Evolutionary conservation across 1,140 invertebrate species (phyloP).

Genomic region (Anadara kagoshimensis): DNA sequence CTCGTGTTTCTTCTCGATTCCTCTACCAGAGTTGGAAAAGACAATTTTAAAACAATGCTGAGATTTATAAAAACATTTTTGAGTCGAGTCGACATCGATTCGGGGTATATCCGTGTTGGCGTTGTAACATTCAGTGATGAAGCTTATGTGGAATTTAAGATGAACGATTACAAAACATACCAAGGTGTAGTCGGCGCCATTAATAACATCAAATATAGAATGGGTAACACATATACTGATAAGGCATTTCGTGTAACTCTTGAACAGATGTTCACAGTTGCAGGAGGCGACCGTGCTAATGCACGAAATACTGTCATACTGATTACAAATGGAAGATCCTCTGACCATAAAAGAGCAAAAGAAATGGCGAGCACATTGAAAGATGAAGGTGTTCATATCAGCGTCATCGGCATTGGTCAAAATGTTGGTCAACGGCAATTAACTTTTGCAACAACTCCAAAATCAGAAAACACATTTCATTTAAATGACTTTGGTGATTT

Average conservation of each 20-base stretch:
- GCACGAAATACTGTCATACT: slow-evolving; percentile 17
- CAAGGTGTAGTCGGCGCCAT: neutral
- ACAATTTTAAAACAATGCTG: no score
- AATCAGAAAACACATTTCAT: no score
- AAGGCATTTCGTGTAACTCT: no score
- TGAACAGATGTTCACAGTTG: neutral
- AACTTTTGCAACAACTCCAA: no score
- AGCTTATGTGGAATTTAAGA: neutral
- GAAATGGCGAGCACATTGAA: slow-evolving; percentile 6
- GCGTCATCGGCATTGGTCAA: no score
- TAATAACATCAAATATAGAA: neutral
- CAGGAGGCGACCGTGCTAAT: neutral
- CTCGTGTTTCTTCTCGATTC: no score
- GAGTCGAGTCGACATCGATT: no score
- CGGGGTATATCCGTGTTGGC: no score
- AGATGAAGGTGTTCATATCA: neutral
- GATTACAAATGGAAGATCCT: slow-evolving; percentile 8
- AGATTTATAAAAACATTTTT: no score
- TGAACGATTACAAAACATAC: neutral
- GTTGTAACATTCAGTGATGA: neutral
- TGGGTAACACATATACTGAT: slow-evolving; percentile 17
- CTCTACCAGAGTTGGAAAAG: no score
- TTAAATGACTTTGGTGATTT: no score
- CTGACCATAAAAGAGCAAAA: slow-evolving; percentile 3
- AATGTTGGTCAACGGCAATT: no score